phyloP scores from a whole-genome alignment of 2,113 vertebrate genomes.

The Neogale vison region DNA sequence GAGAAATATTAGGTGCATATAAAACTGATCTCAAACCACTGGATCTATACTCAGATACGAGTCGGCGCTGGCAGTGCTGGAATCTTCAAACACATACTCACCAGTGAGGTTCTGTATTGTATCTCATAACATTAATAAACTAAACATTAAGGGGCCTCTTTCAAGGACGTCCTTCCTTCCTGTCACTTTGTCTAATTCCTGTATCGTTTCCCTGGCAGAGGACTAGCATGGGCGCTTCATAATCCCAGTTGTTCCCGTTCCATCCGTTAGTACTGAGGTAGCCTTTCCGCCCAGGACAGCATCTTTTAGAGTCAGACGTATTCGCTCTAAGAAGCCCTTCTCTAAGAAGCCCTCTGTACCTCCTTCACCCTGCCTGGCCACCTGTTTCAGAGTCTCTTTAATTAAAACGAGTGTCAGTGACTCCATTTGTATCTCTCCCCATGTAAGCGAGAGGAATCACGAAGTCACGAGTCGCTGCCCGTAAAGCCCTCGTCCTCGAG shows the following conservation, averaged over 20 bases:
- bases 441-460: neutral
- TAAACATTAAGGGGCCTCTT: neutral
- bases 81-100: neutral
- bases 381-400: constrained; percentile 32
- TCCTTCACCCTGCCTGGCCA: constrained; percentile 3
- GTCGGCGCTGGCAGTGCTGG: neutral
- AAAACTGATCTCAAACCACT: neutral
- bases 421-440: constrained; percentile 30
- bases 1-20: neutral
- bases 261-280: neutral
- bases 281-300: neutral
- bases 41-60: neutral
- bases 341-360: neutral
- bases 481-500: neutral
- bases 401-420: constrained; percentile 30
- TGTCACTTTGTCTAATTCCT: neutral
- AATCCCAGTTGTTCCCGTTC: neutral
- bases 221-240: neutral
- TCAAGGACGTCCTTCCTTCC: neutral
- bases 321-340: neutral
- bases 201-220: neutral
- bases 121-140: neutral
- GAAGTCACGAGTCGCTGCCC: neutral
- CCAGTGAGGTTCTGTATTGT: neutral
- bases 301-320: neutral